Conservation (phyloP, 1,140 invertebrate genomes). For the Scaptodrosophila lebanonensis region DNA sequence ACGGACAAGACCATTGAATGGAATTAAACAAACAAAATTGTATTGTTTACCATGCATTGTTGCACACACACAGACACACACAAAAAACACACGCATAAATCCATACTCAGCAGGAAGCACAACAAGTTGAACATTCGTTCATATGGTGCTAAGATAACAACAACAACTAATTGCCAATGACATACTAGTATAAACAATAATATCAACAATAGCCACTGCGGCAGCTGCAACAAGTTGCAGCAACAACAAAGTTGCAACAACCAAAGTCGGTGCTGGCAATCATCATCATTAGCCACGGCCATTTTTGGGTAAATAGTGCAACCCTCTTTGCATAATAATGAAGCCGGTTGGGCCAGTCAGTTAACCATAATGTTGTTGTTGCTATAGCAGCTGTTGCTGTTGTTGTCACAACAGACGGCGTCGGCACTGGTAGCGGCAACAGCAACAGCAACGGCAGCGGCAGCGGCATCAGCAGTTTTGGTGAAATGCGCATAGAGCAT, state of each 20-base stretch:
- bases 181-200: constrained; percentile 67
- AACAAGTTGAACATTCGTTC: background rate
- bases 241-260: constrained; percentile 36
- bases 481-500: constrained; percentile 72
- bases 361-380: no score
- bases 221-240: constrained; percentile 44
- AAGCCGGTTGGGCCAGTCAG: constrained; percentile 54
- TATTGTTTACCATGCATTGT: no score
- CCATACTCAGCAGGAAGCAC: constrained; percentile 7
- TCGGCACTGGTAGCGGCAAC: no score
- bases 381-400: no score
- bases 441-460: constrained; percentile 1
- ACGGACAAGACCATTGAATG: no score
- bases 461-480: no score
- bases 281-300: constrained; percentile 73
- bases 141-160: constrained; percentile 21
- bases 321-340: constrained; percentile 75
- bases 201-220: constrained; percentile 19
- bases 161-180: constrained; percentile 70
- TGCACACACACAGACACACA: background rate
- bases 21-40: no score
- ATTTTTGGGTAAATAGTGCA: constrained; percentile 75
- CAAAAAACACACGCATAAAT: constrained; percentile 1
- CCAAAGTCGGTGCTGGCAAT: constrained; percentile 40
- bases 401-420: no score